Base-by-base conservation (phyloP, 2,797 vertebrate genomes). In the Pantherophis vulpinus region DNA sequence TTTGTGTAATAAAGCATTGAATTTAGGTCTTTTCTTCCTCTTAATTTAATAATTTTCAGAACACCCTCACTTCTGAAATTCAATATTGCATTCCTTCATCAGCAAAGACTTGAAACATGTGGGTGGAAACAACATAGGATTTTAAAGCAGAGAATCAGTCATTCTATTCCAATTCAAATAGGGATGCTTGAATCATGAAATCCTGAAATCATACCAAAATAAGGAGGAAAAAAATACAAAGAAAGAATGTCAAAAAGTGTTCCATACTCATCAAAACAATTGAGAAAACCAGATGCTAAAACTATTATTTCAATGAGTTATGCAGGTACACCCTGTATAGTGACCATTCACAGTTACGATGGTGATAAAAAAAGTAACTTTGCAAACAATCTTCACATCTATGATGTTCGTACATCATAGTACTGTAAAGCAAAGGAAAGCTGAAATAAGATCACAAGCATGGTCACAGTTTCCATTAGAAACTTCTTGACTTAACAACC, bases 111-210 rank as follows among this genome's bases (percentile, higher is more conserved):
- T 94, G 91, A 63, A 93, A 92, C 4, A 16, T 90, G 18, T 86
- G 95, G 95, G 91, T 86, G 93, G 90, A 95, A 86, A 18, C 79
- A 94, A 97, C 94, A 91, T 3, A 93, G 5, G 92, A 90, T 88
- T 93, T 91, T 63, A 37, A 59, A 61, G 47, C 18, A 79, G 0
- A 94, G 93, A 92, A 37, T 25, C 91, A 23, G 89, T 70, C 91
- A 37, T 89, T 91, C 14, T 79, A n/a, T 89, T 95, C 94, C 92
- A 87, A 95, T 93, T 94, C 94, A 96, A 94, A 91, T 91, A 94
- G 93, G 93, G 93, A 89, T 95, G 0, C 93, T 93, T 74, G 90
- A 96, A 95, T 87, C 54, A 47, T 91, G 87, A 91, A 25, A 55
- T 37, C 32, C 37, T 59, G 37, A 95, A 74, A 86, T 63, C 0